Conservation (phyloP, 2,113 vertebrate genomes). For the Clarias macrocephalus region DNA sequence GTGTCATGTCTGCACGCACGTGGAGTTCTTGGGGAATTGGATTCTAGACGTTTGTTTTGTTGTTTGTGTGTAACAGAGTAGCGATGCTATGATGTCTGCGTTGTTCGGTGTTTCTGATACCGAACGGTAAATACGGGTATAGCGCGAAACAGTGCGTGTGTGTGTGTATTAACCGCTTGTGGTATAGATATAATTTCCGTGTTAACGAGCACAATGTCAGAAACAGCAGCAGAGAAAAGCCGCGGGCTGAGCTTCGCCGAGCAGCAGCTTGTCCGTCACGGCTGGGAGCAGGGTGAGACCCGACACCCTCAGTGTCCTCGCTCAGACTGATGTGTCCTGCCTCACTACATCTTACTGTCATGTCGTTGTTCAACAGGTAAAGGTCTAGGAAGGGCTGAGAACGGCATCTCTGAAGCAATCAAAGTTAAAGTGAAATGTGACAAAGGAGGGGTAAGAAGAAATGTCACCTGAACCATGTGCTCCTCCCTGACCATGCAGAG, state of each 20-base stretch:
- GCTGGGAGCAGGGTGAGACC: slow-evolving; percentile 80
- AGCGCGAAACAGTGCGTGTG: too few relatives aligned
- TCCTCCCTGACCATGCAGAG: not conserved
- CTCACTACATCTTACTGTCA: not conserved
- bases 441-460: slow-evolving; percentile 81
- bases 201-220: slow-evolving; percentile 61
- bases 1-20: slow-evolving; percentile 23
- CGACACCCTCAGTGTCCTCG: too few relatives aligned
- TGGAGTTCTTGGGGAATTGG: not conserved
- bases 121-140: not conserved
- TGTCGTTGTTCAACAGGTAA: slow-evolving; percentile 71
- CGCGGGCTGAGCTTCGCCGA: slow-evolving; percentile 82
- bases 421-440: slow-evolving; percentile 88
- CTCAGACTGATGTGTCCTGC: not conserved
- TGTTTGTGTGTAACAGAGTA: not conserved
- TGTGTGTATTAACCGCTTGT: too few relatives aligned
- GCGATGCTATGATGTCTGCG: not conserved
- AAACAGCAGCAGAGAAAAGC: slow-evolving; percentile 58
- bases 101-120: not conserved
- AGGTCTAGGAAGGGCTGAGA: slow-evolving; percentile 81
- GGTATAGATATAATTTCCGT: not conserved
- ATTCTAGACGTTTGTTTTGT: not conserved
- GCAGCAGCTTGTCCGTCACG: slow-evolving; percentile 81
- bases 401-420: slow-evolving; percentile 85
- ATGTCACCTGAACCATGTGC: not conserved